Conservation (phyloP, 2,113 vertebrate species). For the Heloderma charlesbogerti region DNA sequence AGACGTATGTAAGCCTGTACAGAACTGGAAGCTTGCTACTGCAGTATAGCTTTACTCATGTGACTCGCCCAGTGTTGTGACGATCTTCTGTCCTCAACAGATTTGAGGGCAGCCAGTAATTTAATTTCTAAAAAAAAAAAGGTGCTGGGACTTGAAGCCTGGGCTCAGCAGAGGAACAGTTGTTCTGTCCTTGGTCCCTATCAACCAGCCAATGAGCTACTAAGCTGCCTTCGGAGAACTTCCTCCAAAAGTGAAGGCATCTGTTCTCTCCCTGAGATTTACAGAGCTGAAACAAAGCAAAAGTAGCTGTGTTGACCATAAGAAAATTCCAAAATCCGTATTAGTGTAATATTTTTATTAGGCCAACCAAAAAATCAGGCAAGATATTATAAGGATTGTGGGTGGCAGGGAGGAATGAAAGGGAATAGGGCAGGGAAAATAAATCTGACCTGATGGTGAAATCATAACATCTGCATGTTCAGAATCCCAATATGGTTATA, state of each 20-base stretch:
- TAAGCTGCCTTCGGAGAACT: not conserved
- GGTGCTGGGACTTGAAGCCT: not conserved
- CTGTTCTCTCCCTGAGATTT: not conserved
- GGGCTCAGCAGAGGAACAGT: not conserved
- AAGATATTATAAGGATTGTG: too few species aligned
- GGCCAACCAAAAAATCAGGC: too few species aligned
- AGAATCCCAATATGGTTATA: too few species aligned
- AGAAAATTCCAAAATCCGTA: too few species aligned
- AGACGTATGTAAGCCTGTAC: not conserved
- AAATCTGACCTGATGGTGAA: too few species aligned
- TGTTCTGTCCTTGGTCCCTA: not conserved
- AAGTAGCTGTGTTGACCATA: too few species aligned
- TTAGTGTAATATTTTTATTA: too few species aligned
- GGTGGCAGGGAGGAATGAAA: too few species aligned
- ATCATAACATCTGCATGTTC: too few species aligned
- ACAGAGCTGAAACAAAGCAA: not conserved
- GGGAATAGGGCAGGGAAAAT: too few species aligned
- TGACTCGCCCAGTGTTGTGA: not conserved
- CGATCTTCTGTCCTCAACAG: not conserved
- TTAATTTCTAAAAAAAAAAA: not conserved
- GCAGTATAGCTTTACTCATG: too few species aligned
- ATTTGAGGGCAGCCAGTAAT: not conserved
- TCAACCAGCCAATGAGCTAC: not conserved
- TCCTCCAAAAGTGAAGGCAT: not conserved
- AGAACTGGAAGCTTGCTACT: not conserved